Evolutionary conservation across 1,140 invertebrate species (phyloP).

Genomic region (Nebria ingens): DNA sequence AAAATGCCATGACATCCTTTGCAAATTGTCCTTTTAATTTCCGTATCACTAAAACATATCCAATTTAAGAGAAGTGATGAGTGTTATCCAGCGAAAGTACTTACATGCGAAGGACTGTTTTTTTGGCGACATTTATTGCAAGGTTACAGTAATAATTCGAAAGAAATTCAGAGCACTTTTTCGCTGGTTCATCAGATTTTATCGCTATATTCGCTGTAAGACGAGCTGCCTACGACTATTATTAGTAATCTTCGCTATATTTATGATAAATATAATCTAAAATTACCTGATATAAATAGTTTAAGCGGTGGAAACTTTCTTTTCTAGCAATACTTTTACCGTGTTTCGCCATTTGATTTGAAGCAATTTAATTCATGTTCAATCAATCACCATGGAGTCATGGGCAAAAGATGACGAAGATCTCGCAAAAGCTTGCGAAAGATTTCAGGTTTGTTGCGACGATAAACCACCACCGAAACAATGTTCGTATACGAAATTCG

Average conservation of each 20-base stretch:
- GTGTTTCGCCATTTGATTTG: background rate
- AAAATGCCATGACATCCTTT: conserved; percentile 40
- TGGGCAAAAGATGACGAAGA: background rate
- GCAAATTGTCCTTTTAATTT: conserved; percentile 41
- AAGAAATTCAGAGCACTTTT: conserved; percentile 17
- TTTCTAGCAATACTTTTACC: conserved; percentile 28
- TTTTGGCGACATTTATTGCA: conserved; percentile 40
- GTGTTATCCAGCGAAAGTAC: too few relatives aligned
- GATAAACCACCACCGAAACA: conserved; percentile 18
- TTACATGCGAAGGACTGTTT: conserved; percentile 45
- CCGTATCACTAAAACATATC: conserved; percentile 37
- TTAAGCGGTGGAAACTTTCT: conserved; percentile 43
- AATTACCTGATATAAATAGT: conserved; percentile 44
- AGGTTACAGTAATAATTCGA: conserved; percentile 41
- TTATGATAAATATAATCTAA: conserved; percentile 10
- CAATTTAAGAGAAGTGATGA: too few relatives aligned
- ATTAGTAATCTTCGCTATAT: background rate
- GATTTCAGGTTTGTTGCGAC: background rate
- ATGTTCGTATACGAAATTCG: conserved; percentile 22
- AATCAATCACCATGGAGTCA: background rate
- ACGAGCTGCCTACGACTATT: conserved; percentile 38
- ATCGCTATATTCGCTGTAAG: conserved; percentile 23
- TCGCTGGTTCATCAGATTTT: conserved; percentile 23
- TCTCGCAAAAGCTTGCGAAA: background rate
- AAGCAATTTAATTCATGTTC: background rate